phyloP scores from a whole-genome alignment of 2,888 invertebrate species.

The Gryllus longicercus region DNA sequence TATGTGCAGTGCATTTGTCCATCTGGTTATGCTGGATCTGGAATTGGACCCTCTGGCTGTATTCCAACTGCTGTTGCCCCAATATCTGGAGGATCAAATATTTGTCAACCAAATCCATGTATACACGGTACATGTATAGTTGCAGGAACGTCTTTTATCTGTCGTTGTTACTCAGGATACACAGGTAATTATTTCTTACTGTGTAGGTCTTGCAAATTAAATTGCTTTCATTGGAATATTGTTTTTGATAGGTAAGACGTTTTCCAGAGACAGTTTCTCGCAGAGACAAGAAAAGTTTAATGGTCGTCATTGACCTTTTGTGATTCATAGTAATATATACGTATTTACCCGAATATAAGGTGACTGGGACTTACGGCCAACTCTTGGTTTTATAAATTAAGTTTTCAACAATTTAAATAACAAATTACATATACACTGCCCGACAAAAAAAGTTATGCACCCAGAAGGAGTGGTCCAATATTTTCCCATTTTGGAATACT shows the following conservation, averaged over 20 bases:
- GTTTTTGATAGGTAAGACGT: too few species aligned
- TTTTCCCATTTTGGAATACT: too few species aligned
- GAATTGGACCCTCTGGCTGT: conserved; percentile 78
- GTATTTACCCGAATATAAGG: too few species aligned
- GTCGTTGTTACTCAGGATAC: conserved; percentile 59
- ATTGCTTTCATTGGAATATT: too few species aligned
- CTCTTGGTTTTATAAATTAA: not conserved
- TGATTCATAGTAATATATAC: too few species aligned
- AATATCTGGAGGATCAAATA: conserved; percentile 29
- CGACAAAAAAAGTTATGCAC: too few species aligned
- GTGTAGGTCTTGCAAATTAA: not conserved
- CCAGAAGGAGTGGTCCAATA: too few species aligned
- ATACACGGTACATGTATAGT: conserved; percentile 50
- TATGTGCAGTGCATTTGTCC: conserved; percentile 75
- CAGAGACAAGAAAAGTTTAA: too few species aligned
- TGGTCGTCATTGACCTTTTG: too few species aligned
- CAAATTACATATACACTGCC: not conserved
- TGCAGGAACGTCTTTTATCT: conserved; percentile 51
- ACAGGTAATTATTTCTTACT: conserved; percentile 48
- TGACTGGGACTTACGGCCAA: too few species aligned
- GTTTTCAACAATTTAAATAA: not conserved
- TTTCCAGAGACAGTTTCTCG: too few species aligned
- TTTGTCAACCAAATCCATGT: not conserved
- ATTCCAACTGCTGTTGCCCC: conserved; percentile 39
- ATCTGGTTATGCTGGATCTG: conserved; percentile 70